Base-by-base conservation (phyloP, 2,797 vertebrate species). In the Siniperca obscura region DNA sequence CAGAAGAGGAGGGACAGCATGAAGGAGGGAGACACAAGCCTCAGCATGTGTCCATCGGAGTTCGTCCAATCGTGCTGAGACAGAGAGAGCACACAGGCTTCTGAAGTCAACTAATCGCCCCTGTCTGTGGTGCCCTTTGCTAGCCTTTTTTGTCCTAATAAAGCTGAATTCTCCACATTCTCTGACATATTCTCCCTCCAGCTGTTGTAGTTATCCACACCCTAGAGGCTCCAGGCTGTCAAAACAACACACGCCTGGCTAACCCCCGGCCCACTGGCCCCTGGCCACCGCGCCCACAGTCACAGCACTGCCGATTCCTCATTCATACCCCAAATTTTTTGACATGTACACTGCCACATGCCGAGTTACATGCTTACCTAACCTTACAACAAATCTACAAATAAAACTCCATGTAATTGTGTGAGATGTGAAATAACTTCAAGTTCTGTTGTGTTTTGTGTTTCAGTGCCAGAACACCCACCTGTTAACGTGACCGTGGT, bases 391-490 rank as follows among this genome's bases (percentile, higher is more conserved):
- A 52, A 1, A 16, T 7, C 17, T 11, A 1, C 17, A 30, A n/a
- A 13, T 27, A 55, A 25, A 42, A n/a, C 44, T 17, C n/a, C n/a
- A 38, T 50, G 16, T 1, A n/a, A 34, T 52, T 34, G 65, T 60
- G 61, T 14, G n/a, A 67, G 27, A 60, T 50, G n/a, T 27, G 57
- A 77, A 59, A 60, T 6, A 0, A 9, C 53, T 53, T 59, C 6
- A 65, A 36, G 25, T 46, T 57, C 5, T 2, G 10, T 1, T 78
- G 16, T 81, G 36, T 69, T 78, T 50, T 78, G 27, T 74, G 50
- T 80, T 73, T 46, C 92, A 98, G 97, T 97, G 73, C 97, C 97
- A 25, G 93, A 96, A 14, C 93, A 93, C 3, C 78, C 96, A 0
- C 97, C 97, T 0, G 93, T 91, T 22, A 96, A 97, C 10, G 88